A percentile compares a stretch with the other conserved stretches of the same genome.
Conservation (phyloP, 2,797 vertebrate species). For the Discoglossus pictus region DNA sequence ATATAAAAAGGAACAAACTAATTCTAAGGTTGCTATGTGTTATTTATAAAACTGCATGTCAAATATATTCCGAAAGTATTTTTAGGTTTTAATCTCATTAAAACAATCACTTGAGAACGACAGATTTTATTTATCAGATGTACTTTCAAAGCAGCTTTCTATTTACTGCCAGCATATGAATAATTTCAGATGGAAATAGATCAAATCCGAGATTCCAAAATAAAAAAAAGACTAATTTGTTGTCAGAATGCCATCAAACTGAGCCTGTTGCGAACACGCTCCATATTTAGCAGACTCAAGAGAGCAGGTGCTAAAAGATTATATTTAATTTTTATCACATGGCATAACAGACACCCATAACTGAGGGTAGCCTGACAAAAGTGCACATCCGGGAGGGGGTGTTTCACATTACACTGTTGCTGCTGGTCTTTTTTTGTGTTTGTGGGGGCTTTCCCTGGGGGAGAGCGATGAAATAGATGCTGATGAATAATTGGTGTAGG, state of each 20-base stretch:
- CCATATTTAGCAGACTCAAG: background rate
- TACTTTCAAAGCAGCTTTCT: slow-evolving; percentile 4
- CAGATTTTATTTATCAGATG: slow-evolving; percentile 27
- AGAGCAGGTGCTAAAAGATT: slow-evolving; percentile 7
- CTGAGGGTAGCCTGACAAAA: slow-evolving; percentile 11
- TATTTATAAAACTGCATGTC: background rate
- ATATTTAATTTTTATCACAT: slow-evolving; percentile 8
- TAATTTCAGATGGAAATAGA: slow-evolving; percentile 23
- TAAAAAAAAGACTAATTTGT: slow-evolving; percentile 8
- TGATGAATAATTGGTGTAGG: slow-evolving; percentile 36
- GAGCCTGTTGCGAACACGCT: background rate
- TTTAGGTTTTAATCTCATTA: background rate
- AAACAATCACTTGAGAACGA: background rate
- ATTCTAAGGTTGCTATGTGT: background rate
- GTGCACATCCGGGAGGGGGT: background rate
- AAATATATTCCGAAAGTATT: background rate
- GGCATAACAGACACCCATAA: background rate
- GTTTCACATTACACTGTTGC: background rate
- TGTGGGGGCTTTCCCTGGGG: background rate
- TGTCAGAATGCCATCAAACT: background rate
- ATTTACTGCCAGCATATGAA: slow-evolving; percentile 25
- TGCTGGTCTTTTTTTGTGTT: background rate
- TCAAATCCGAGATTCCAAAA: slow-evolving; percentile 2
- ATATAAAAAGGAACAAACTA: too few relatives aligned
- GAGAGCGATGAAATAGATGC: slow-evolving; percentile 16